A percentile compares a stretch with the other conserved stretches of the same genome.
Conservation (phyloP, 2,797 vertebrate genomes). For the Australoheros facetus region DNA sequence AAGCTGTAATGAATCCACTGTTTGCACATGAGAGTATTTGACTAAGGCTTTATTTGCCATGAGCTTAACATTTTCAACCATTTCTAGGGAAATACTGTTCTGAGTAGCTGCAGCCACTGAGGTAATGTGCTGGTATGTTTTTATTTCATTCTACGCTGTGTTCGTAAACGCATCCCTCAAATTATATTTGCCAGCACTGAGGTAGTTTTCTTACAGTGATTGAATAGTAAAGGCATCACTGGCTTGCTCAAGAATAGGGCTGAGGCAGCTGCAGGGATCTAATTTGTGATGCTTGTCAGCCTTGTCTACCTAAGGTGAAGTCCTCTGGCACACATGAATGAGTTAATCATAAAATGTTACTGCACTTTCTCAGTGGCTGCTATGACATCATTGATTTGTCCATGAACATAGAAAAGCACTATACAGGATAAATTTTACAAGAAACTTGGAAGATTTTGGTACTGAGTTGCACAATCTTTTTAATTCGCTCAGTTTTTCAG, state of each 20-base stretch:
- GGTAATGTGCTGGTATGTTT: conserved; percentile 16
- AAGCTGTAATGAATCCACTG: conserved; percentile 63
- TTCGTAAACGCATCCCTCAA: conserved; percentile 12
- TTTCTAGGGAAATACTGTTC: conserved; percentile 47
- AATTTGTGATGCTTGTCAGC: conserved; percentile 22
- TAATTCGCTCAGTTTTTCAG: conserved; percentile 24
- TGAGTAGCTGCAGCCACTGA: conserved; percentile 22
- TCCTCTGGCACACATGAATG: conserved; percentile 12
- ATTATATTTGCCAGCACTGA: conserved; percentile 23
- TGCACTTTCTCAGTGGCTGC: neutral
- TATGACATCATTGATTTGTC: conserved; percentile 14
- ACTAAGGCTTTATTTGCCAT: conserved; percentile 55
- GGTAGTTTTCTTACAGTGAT: conserved; percentile 12
- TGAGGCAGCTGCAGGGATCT: conserved; percentile 28
- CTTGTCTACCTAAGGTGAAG: neutral
- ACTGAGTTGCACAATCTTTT: conserved; percentile 13
- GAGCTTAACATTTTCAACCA: conserved; percentile 64
- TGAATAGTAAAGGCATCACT: conserved; percentile 15
- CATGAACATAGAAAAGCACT: neutral
- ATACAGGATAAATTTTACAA: neutral
- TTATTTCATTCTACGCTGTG: conserved; percentile 12
- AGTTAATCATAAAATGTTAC: conserved; percentile 40
- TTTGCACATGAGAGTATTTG: conserved; percentile 68
- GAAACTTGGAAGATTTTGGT: neutral
- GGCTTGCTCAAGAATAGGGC: conserved; percentile 11